Evolutionary conservation across 2,888 invertebrate genomes (phyloP).

Genomic region (Cephus rjabovi): DNA sequence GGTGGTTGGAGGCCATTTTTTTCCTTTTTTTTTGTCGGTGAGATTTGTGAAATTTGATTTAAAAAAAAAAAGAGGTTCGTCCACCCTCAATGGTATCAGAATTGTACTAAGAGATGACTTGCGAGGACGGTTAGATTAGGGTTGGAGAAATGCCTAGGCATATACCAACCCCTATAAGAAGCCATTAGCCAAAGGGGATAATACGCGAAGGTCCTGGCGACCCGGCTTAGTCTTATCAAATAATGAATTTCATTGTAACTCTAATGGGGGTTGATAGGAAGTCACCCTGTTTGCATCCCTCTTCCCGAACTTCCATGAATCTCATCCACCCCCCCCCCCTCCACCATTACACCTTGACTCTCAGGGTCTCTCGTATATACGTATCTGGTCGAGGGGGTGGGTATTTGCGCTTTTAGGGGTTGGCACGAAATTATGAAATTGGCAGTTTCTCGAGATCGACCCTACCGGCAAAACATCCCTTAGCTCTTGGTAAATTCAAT

Average conservation of each 20-base stretch:
- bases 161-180: not conserved
- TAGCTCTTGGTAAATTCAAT: not conserved
- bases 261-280: not conserved
- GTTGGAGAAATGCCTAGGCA: not conserved
- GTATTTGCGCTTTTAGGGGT: not conserved
- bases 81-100: not conserved
- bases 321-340: not conserved
- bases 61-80: not conserved
- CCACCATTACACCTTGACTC: not conserved
- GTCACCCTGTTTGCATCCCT: not conserved
- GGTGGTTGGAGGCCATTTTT: not conserved
- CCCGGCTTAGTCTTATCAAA: slow-evolving; percentile 9
- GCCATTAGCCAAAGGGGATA: slow-evolving; percentile 5
- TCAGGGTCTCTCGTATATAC: not conserved
- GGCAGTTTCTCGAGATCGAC: not conserved
- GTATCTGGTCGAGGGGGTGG: too few relatives aligned
- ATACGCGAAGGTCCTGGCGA: slow-evolving; percentile 1
- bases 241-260: slow-evolving; percentile 3
- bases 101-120: not conserved
- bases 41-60: not conserved
- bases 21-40: not conserved
- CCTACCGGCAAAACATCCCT: not conserved
- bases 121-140: not conserved
- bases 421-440: not conserved
- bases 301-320: not conserved